Percentiles rank a stretch among this genome's conserved stretches.
phyloP scores from a whole-genome alignment of 2,797 vertebrate genomes.

The Pyrocephalus nanus region DNA sequence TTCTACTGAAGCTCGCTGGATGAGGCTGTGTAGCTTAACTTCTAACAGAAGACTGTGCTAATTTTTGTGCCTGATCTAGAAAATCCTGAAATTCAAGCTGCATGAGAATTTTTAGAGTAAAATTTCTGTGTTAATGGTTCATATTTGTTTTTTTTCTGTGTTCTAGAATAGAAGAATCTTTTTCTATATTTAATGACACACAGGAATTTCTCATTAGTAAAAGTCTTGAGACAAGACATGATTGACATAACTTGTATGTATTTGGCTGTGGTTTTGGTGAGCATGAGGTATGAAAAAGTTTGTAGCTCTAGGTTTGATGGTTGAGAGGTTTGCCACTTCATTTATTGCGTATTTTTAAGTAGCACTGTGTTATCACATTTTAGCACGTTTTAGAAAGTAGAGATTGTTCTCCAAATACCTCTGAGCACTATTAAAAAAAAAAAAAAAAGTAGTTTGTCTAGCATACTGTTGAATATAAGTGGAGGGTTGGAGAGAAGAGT shows the following conservation, averaged over 20 bases:
- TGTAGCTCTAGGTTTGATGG: background rate
- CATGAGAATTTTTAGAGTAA: background rate
- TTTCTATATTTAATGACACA: background rate
- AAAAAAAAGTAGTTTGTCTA: background rate
- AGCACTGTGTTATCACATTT: background rate
- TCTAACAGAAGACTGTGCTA: background rate
- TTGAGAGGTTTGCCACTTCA: background rate
- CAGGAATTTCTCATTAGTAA: background rate
- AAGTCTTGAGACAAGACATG: background rate
- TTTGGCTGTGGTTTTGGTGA: background rate
- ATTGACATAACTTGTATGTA: background rate
- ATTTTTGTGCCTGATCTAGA: background rate
- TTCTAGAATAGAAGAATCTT: background rate
- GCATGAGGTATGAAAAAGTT: background rate
- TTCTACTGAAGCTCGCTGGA: background rate
- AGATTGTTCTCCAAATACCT: background rate
- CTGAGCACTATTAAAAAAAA: background rate
- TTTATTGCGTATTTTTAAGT: background rate
- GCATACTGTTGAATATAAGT: rapidly evolving
- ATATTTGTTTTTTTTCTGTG: background rate
- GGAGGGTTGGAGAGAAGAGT: background rate
- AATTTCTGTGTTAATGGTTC: background rate
- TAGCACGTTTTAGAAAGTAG: background rate
- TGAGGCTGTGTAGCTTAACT: background rate
- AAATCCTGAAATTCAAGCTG: background rate